Percentiles rank a stretch among this genome's conserved stretches.
phyloP scores from a whole-genome alignment of 2,113 vertebrate species.

The Epinephelus moara region DNA sequence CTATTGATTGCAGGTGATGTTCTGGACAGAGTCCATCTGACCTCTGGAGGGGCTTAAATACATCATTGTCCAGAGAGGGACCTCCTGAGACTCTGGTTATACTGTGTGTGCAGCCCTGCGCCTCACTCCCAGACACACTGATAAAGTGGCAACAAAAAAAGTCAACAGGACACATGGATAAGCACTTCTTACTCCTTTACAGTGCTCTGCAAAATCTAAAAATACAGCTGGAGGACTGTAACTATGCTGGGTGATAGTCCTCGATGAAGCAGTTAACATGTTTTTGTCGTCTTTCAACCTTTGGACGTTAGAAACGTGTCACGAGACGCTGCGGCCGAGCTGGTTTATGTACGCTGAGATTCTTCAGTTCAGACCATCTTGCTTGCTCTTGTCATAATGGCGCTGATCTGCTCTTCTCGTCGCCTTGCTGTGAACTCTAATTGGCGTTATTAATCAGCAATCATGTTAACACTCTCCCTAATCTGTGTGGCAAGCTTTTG shows the following conservation, averaged over 20 bases:
- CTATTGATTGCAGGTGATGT: conserved; percentile 87
- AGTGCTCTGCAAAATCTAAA: conserved; percentile 70
- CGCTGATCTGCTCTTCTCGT: conserved; percentile 69
- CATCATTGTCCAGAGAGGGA: conserved; percentile 83
- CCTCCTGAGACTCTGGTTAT: conserved; percentile 79
- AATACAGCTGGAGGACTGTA: conserved; percentile 54
- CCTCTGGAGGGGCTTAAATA: conserved; percentile 86
- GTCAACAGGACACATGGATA: conserved; percentile 76
- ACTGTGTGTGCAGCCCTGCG: conserved; percentile 67
- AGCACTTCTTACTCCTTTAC: conserved; percentile 72
- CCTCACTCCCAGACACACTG: conserved; percentile 72
- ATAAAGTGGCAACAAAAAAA: conserved; percentile 78
- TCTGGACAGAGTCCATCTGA: conserved; percentile 85
- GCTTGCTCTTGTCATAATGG: conserved; percentile 49
- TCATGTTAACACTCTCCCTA: conserved; percentile 83
- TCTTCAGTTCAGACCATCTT: conserved; percentile 20
- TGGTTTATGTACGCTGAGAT: conserved; percentile 2
- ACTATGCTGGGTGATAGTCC: neutral
- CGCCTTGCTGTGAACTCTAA: conserved; percentile 77
- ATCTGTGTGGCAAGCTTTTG: conserved; percentile 75
- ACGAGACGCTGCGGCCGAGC: neutral
- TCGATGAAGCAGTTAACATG: neutral
- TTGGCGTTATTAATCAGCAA: conserved; percentile 85
- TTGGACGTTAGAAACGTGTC: conserved; percentile 2
- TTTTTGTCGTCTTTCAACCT: conserved; percentile 21